Base-by-base conservation (phyloP, 2,113 vertebrate genomes). In the Herpetotheres cachinnans region DNA sequence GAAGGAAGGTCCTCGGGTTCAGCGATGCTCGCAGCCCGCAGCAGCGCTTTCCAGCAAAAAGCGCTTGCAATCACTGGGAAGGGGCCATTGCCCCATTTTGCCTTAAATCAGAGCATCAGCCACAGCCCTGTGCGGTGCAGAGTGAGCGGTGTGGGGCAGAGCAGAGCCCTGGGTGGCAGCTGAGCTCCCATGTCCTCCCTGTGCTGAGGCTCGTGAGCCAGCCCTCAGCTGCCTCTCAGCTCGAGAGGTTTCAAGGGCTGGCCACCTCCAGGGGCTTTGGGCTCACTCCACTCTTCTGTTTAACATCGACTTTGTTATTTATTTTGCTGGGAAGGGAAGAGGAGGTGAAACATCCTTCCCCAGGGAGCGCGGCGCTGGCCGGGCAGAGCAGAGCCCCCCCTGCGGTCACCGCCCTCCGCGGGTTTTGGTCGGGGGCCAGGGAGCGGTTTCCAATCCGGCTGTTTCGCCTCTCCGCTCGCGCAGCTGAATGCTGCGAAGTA, bases 271-370 rank as follows among this genome's bases (percentile, higher is more conserved):
- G 32, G 24, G 61, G 42, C 62, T 71, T 29, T 3, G 27, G n/a
- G 27, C 47, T 86, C 5, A 0, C 52, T 94, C 61, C 40, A 3
- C 65, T 83, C 42, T 71, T 52, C 56, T 82, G 59, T 95, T 95
- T 92, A 72, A 74, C 52, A 55, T 74, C 77, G 71, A 93, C 67
- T 78, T 49, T 1, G 9, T 30, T 66, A 80, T 93, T 93, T 94
- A 25, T 92, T 96, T 86, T 79, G 40, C 70, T 85, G 26, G 86
- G 86, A 79, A 86, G 86, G 72, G 79, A 69, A 63, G 54, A 85
- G 79, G 88, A 90, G 81, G 74, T 69, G 69, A 86, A 85, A 81
- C 69, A 56, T 80, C 93, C 84, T 85, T 87, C 78, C 85, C 90
- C 5, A 9, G 69, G 63, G 92, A 79, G 42, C 2, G 6, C 5